Percentiles rank a stretch among this genome's conserved stretches.
These are phyloP conservation scores for Picathartes gymnocephalus DNA, from an alignment of 2,113 vertebrate genomes.

Conservation along the genomic window DNA sequence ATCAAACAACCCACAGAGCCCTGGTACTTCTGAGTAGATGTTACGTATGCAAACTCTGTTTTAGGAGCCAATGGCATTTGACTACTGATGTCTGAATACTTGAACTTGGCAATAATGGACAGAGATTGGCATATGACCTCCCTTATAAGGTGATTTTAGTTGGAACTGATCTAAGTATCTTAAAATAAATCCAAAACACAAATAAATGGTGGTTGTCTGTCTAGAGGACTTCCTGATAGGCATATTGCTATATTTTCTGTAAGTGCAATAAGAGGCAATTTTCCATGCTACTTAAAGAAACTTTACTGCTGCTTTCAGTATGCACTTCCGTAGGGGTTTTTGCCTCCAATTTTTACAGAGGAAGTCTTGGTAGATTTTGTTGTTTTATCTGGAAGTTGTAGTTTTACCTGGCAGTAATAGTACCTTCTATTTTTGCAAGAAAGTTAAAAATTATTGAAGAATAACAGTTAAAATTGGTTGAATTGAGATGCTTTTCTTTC, in stretches of 20 bases:
- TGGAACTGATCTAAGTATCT: background rate
- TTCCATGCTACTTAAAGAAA: background rate
- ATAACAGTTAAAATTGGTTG: background rate
- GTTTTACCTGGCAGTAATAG: background rate
- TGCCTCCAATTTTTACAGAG: background rate
- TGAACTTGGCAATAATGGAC: background rate
- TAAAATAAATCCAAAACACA: constrained; percentile 26
- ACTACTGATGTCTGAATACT: background rate
- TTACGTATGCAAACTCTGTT: background rate
- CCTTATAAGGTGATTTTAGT: background rate
- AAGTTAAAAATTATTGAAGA: background rate
- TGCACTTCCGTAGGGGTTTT: background rate
- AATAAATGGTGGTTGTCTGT: constrained; percentile 3
- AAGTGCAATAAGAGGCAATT: background rate
- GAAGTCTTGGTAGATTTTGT: background rate
- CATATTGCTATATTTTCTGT: background rate
- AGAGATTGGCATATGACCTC: background rate
- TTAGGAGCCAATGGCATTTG: background rate
- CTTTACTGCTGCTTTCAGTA: background rate
- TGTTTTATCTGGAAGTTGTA: background rate
- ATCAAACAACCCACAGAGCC: background rate
- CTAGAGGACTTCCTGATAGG: background rate
- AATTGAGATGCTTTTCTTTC: background rate
- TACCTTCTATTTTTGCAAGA: background rate
- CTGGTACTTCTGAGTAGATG: background rate